Evolutionary conservation across 2,797 vertebrate genomes (phyloP), one percentile per base, ranked within the genome.

Genomic region (Aplochiton taeniatus): DNA sequence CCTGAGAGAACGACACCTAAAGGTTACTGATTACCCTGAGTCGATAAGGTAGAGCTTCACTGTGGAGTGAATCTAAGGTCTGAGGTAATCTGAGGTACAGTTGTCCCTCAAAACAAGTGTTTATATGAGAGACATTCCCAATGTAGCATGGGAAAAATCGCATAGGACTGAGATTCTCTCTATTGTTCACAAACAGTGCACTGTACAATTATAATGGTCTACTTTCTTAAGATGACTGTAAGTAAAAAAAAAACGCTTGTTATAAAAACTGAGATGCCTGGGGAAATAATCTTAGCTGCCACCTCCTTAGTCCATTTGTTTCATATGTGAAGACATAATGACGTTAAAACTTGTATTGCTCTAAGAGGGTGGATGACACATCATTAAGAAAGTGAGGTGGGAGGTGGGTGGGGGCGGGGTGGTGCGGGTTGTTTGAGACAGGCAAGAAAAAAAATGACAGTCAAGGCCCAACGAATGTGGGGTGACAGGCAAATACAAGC

Each of bases 21-120:
- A 90, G 84, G 87, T 87, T 73, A 66, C 79, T 84, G 76, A 88
- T 90, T 88, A 88, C 73, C 87, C 88, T 88, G 87, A 87, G 82
- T 89, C 86, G 88, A 84, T 88, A 87, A 76, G 73, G 68, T 74
- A 71, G 70, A 62, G 80, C 76, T 83, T 83, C 74, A 78, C 80
- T 70, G 76, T 72, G 68, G 79, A 82, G 54, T 58, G 63, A 82
- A 84, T 77, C 65, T 64, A 74, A n/a, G n/a, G n/a, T n/a, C n/a
- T n/a, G n/a, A n/a, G n/a, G n/a, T n/a, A n/a, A n/a, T n/a, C 58
- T 58, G 62, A 58, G 49, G 61, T 61, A 50, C 62, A 59, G 75
- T 45, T 73, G 64, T 68, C 61, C 61, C 45, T 82, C 56, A 59
- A 78, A 76, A 75, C 71, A 31, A 6, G 2, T 31, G 31, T 31